Evolutionary conservation across 2,797 vertebrate species (phyloP).

Genomic region (Sibirionetta formosa): DNA sequence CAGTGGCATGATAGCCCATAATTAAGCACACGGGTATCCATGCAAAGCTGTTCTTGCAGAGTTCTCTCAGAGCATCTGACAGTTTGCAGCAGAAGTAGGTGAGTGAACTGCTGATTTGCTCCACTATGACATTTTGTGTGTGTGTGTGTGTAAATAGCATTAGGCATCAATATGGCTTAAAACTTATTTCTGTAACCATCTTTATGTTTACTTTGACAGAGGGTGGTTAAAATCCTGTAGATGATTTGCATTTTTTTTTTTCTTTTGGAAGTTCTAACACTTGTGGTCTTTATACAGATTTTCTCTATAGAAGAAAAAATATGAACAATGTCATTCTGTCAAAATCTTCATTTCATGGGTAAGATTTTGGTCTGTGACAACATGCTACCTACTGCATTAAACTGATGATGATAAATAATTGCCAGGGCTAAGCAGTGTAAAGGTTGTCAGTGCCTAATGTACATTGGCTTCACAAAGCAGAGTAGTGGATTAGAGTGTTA

Average conservation of each 20-base stretch:
- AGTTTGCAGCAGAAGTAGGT: neutral
- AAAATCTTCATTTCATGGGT: neutral
- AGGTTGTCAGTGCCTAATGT: neutral
- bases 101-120: neutral
- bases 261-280: neutral
- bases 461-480: neutral
- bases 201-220: neutral
- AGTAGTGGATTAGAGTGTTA: neutral
- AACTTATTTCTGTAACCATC: neutral
- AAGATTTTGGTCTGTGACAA: neutral
- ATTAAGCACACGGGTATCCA: neutral
- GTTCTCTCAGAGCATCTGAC: neutral
- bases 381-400: neutral
- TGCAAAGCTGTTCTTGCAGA: neutral
- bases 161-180: neutral
- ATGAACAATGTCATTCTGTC: neutral
- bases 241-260: neutral
- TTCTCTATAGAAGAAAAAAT: neutral
- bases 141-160: no score
- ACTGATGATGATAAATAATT: neutral
- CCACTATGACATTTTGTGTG: neutral
- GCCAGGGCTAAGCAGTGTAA: no score
- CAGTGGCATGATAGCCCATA: neutral
- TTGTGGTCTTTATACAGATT: neutral
- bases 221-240: neutral